phyloP scores from a whole-genome alignment of 2,113 vertebrate genomes.

The Solea solea region DNA sequence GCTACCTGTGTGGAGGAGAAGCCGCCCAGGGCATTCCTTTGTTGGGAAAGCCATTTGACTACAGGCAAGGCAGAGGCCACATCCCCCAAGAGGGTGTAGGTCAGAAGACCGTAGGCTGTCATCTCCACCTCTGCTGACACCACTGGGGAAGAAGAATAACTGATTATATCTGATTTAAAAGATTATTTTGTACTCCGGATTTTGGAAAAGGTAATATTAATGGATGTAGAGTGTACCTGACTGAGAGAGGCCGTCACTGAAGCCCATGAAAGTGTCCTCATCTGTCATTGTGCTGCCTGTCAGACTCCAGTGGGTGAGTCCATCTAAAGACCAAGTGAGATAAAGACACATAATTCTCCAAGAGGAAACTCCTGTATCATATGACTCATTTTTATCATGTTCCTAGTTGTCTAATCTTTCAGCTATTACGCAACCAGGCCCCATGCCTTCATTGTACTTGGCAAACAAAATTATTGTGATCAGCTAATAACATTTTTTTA shows the following conservation, averaged over 20 bases:
- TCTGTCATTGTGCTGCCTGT: constrained; percentile 85
- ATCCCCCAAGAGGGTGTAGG: constrained; percentile 88
- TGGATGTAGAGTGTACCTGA: constrained; percentile 81
- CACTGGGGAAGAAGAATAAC: constrained; percentile 75
- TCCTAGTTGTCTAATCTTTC: constrained; percentile 14
- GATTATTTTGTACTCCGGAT: background rate
- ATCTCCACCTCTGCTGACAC: constrained; percentile 95
- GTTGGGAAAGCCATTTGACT: constrained; percentile 95
- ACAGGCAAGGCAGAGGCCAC: constrained; percentile 90
- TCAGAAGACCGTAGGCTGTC: constrained; percentile 92
- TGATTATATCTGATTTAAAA: too few species aligned
- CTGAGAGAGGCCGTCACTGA: constrained; percentile 89
- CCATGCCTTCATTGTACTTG: constrained; percentile 14
- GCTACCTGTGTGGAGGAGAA: constrained; percentile 93
- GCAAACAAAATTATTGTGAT: constrained; percentile 16
- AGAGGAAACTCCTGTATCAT: constrained; percentile 5
- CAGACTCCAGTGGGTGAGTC: constrained; percentile 94
- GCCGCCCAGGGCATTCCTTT: constrained; percentile 90
- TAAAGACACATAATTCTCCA: background rate
- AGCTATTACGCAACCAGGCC: constrained; percentile 11
- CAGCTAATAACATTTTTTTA: constrained; percentile 1
- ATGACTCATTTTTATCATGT: constrained; percentile 16
- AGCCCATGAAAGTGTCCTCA: constrained; percentile 91
- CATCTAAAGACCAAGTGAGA: constrained; percentile 78
- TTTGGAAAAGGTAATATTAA: background rate